Evolutionary conservation across 1,140 invertebrate genomes (phyloP).

Genomic region (Neuroterus valhalla): DNA sequence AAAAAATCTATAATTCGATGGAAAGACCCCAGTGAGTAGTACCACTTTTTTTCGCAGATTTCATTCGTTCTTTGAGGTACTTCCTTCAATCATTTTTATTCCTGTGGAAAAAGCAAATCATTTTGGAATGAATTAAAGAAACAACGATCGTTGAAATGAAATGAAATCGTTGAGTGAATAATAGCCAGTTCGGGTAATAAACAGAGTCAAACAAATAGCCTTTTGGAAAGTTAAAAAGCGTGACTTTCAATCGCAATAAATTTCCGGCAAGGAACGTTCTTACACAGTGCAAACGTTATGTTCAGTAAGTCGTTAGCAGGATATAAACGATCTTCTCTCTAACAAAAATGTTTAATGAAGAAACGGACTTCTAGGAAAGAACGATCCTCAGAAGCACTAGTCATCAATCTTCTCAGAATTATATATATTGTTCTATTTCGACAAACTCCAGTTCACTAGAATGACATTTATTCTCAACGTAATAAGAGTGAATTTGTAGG

Average conservation of each 20-base stretch:
- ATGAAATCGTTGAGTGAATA: constrained; percentile 10
- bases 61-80: too few species aligned
- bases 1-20: neutral
- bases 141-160: too few species aligned
- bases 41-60: neutral
- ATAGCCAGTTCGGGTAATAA: neutral
- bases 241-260: constrained; percentile 18
- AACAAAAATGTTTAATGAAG: constrained; percentile 8
- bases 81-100: too few species aligned
- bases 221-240: constrained; percentile 24
- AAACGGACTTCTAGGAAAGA: constrained; percentile 20
- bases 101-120: too few species aligned
- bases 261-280: constrained; percentile 5
- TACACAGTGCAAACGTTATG: constrained; percentile 2
- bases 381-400: constrained; percentile 1
- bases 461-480: too few species aligned
- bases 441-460: neutral
- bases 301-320: constrained; percentile 10
- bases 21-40: neutral
- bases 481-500: too few species aligned
- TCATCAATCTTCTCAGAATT: constrained; percentile 23
- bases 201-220: constrained; percentile 29
- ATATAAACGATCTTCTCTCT: constrained; percentile 12
- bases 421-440: neutral
- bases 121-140: too few species aligned